Evolutionary conservation across 2,113 vertebrate species (phyloP).

Genomic region (Chunga burmeisteri): DNA sequence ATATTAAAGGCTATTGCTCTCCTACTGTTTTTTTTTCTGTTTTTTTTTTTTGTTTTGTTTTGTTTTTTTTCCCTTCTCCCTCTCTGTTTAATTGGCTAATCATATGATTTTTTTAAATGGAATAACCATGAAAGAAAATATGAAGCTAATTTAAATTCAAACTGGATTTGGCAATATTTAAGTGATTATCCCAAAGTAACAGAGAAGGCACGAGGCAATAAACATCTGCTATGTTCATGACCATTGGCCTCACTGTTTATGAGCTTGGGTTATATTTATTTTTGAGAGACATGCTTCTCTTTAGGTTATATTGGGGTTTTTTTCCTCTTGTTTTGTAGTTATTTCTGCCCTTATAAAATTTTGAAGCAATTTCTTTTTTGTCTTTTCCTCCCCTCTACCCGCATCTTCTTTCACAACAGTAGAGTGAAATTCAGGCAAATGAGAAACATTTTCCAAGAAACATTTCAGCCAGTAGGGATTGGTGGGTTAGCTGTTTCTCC

Average conservation of each 20-base stretch:
- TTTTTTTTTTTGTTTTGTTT: background rate
- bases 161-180: slow-evolving; percentile 73
- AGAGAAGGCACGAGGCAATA: slow-evolving; percentile 70
- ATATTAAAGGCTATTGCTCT: slow-evolving; percentile 79
- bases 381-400: background rate
- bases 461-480: background rate
- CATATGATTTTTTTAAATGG: slow-evolving; percentile 72
- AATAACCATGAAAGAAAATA: slow-evolving; percentile 77
- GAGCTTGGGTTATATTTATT: slow-evolving; percentile 70
- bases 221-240: slow-evolving; percentile 75
- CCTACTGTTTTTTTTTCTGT: slow-evolving; percentile 34
- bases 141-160: slow-evolving; percentile 79
- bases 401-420: background rate
- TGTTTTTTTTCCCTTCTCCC: background rate
- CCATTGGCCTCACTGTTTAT: slow-evolving; percentile 72
- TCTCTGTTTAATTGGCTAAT: slow-evolving; percentile 75
- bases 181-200: slow-evolving; percentile 76
- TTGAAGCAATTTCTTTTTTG: background rate
- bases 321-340: background rate
- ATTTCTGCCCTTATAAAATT: background rate
- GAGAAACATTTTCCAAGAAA: background rate
- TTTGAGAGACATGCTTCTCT: slow-evolving; percentile 68
- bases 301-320: slow-evolving; percentile 16
- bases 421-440: slow-evolving; percentile 23
- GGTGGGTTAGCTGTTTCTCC: background rate